Base-by-base conservation (phyloP, 1,140 invertebrate species). In the Periplaneta americana region DNA sequence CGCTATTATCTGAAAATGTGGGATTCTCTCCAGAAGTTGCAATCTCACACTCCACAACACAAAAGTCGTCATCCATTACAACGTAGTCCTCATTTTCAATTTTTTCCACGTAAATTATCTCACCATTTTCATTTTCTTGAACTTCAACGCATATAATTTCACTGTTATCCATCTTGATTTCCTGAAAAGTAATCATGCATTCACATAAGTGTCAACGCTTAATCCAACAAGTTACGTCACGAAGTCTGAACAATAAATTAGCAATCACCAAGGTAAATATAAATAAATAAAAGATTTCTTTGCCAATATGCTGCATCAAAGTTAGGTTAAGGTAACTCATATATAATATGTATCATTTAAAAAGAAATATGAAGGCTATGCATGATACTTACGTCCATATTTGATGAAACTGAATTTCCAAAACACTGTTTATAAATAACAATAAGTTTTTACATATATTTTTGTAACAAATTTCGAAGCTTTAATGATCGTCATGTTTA, bases 81-180 rank as follows among this genome's bases (percentile, higher is more conserved):
- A 78, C 34, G 35, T 78, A 78, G 4, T 66, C 48, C 17, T 78
- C 77, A 36, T n/a, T 37, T 78, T 48, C 77, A 4, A 32, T 37
- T 31, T 78, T 78, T 34, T 78, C 77, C 34, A 78, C 28, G 36
- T 48, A 78, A 36, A 78, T 48, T 37, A 78, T 78, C 34, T 78
- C 77, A 37, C 77, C 77, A n/a, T 78, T 78, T 39, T 78, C 77
- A 34, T 78, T 48, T 78, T 78, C 77, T 78, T 78, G n/a, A 39
- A 78, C 48, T 66, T 66, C 77, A 78, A 78, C 39, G 22, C 77
- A 78, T 37, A 78, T 48, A 36, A 78, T 78, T 31, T 78, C 77
- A 31, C 33, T 78, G 33, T 48, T 78, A 28, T 39, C 36, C 48
- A 66, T 66, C 28, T 66, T 66, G 10, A 66, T 66, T 5, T 48